Percentiles rank a stretch among this genome's conserved stretches.
Evolutionary conservation across 2,113 vertebrate species (phyloP).

Genomic region (Ranitomeya variabilis): DNA sequence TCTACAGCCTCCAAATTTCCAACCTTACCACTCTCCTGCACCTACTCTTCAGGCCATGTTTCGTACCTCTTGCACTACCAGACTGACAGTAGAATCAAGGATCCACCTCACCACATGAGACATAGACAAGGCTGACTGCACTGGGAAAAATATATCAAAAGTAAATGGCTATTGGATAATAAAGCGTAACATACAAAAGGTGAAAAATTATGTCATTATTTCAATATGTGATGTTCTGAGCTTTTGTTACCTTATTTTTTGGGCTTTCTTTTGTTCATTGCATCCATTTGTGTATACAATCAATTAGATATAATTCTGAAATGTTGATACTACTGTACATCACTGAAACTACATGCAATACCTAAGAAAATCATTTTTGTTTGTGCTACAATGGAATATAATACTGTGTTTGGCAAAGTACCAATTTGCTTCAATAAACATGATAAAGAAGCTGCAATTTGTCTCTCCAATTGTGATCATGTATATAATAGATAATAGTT

Average conservation of each 20-base stretch:
- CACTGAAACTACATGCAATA: not conserved
- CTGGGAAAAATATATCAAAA: no score
- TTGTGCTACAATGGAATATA: slow-evolving; percentile 1
- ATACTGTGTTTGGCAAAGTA: not conserved
- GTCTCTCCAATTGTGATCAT: not conserved
- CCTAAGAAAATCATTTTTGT: not conserved
- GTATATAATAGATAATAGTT: not conserved
- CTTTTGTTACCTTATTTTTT: not conserved
- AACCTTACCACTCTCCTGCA: no score
- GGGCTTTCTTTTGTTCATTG: not conserved
- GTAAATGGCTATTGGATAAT: no score
- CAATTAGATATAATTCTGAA: not conserved
- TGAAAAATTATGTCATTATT: no score
- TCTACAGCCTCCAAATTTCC: no score
- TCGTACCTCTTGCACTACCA: no score
- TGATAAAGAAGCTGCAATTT: slow-evolving; percentile 1
- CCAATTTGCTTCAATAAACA: slow-evolving; percentile 1
- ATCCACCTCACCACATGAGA: no score
- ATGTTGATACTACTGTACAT: not conserved
- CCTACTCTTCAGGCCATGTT: no score
- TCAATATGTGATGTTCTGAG: not conserved
- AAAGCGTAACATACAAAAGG: no score
- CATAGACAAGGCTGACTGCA: no score
- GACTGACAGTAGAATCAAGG: no score
- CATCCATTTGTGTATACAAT: not conserved